Evolutionary conservation across 2,113 vertebrate genomes (phyloP), one percentile per base, ranked within the genome.

Genomic region (Ctenodactylus gundi): DNA sequence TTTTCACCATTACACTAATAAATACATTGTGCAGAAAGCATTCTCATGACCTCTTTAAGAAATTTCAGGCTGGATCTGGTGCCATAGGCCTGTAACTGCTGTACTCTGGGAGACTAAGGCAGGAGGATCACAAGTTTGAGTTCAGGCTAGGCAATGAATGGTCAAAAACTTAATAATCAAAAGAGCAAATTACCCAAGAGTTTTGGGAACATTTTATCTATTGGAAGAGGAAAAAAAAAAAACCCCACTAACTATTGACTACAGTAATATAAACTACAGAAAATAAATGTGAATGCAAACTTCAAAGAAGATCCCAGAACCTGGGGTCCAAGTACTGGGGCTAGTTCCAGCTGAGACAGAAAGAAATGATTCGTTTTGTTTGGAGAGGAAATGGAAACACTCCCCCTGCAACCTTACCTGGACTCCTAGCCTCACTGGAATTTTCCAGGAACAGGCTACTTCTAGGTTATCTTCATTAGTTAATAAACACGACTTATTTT

Each of bases 151-250:
- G n/a, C n/a, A n/a, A n/a, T n/a, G n/a, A n/a, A n/a, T n/a, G n/a
- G n/a, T n/a, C n/a, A n/a, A n/a, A n/a, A n/a, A 5, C 17, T 75
- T 44, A 75, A 86, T 84, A 92, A 92, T 15, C 51, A 58, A 13
- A 85, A 82, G 8, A 78, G 9, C 10, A 94, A 96, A 91, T n/a
- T 76, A 96, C 23, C 92, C 12, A 94, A 21, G 68, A 91, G 36
- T 1, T 58, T 88, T 81, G 51, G n/a, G n/a, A 65, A 44, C 87
- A 21, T 72, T 83, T 92, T 94, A n/a, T n/a, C n/a, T n/a, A n/a
- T n/a, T n/a, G n/a, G n/a, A n/a, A n/a, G n/a, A n/a, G n/a, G n/a
- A n/a, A n/a, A 49, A 39, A 75, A 70, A 90, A 94, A 88, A 85
- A 85, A 18, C 39, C 21, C 60, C 57, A n/a, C n/a, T 84, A 93